Evolutionary conservation across 2,113 vertebrate species (phyloP).

Genomic region (Chamaetylas fuelleborni): DNA sequence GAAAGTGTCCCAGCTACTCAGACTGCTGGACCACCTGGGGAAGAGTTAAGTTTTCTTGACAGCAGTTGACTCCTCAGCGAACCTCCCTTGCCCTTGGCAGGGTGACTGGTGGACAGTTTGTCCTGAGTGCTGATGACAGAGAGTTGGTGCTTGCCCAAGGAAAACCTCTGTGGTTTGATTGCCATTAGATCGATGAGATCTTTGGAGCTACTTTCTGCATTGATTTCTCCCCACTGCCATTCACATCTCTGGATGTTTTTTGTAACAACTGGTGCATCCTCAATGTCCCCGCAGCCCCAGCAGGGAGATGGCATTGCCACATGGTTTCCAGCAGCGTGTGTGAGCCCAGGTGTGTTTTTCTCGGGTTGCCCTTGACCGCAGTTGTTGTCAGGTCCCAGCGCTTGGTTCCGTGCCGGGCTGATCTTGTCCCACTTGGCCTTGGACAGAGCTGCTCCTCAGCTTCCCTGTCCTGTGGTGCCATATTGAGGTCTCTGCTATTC

Average conservation of each 20-base stretch:
- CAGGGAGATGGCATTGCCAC: not conserved
- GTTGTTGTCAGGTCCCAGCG: accelerated
- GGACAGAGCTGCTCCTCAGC: not conserved
- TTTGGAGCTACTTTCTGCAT: not conserved
- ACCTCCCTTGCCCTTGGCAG: not conserved
- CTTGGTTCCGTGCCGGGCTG: not conserved
- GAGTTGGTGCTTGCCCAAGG: not conserved
- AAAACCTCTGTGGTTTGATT: not conserved
- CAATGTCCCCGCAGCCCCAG: not conserved
- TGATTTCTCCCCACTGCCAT: not conserved
- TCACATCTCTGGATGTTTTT: not conserved
- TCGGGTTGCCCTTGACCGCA: accelerated
- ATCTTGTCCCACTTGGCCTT: not conserved
- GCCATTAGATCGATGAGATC: not conserved
- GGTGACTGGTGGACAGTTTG: not conserved
- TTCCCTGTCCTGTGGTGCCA: not conserved
- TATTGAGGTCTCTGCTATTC: not conserved
- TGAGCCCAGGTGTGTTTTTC: not conserved
- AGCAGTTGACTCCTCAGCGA: not conserved
- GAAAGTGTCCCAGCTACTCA: not conserved
- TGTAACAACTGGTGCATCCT: not conserved
- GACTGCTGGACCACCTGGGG: not conserved
- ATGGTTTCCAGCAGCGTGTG: not conserved
- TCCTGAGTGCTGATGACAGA: not conserved
- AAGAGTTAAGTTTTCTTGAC: not conserved